phyloP scores from a whole-genome alignment of 2,797 vertebrate genomes.

The Sebastes flavidus region DNA sequence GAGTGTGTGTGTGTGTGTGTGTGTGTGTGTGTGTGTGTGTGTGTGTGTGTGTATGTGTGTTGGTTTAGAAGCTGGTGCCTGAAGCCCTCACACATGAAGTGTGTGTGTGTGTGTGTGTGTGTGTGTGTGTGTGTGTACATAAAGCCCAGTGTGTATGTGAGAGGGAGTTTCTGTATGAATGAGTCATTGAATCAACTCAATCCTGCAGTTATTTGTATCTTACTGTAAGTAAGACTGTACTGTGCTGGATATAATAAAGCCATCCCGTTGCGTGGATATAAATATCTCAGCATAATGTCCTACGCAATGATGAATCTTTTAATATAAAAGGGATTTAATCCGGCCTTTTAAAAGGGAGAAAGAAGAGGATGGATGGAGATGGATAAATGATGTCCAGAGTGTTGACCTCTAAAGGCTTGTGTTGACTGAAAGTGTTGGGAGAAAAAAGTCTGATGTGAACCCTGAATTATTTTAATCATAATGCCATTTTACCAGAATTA shows the following conservation, averaged over 20 bases:
- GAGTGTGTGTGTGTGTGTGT: not conserved
- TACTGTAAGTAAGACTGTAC: constrained; percentile 55
- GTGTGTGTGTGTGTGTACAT: constrained; percentile 27
- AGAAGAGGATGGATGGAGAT: not conserved
- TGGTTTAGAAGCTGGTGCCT: constrained; percentile 48
- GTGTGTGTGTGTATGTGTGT: constrained; percentile 32
- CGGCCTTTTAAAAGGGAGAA: not conserved
- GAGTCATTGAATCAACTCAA: constrained; percentile 53
- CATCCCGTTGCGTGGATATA: constrained; percentile 23
- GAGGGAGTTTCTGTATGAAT: constrained; percentile 40
- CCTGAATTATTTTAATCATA: not conserved
- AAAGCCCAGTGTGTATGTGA: constrained; percentile 28
- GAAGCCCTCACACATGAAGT: constrained; percentile 25
- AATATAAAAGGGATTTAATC: not conserved
- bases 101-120: too few species aligned
- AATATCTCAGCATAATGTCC: constrained; percentile 9
- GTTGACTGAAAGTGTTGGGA: not conserved
- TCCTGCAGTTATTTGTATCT: constrained; percentile 48
- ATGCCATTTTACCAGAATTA: not conserved
- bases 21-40: constrained; percentile 24
- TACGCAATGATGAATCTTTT: not conserved
- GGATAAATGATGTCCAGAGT: not conserved
- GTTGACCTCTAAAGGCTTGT: not conserved
- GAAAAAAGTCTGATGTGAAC: not conserved
- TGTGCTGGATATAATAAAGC: constrained; percentile 3